Evolutionary conservation across 1,140 invertebrate species (phyloP), one percentile per base, ranked within the genome.

Genomic region (Cydia amplana): DNA sequence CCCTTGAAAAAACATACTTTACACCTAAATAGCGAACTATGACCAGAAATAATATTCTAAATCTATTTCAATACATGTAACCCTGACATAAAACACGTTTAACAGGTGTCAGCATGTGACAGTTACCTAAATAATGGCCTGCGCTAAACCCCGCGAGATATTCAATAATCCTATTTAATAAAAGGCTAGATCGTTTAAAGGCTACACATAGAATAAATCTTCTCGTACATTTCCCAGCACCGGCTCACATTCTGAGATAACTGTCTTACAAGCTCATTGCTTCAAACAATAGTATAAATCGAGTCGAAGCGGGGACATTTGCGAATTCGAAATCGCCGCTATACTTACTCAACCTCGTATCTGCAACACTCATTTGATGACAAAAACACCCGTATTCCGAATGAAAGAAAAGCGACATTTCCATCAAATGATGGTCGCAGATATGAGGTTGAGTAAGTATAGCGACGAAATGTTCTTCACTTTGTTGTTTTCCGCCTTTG

Each of bases 231-330:
- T 70, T 40, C 36, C 32, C 65, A 20, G 32, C 28, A 32, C 65
- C 32, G n/a, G 4, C 65, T 70, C 65, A 70, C 65, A 70, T 70
- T 70, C 65, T 70, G 9, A 23, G 72, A 73, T 73, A 73, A 43
- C 72, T 73, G 72, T 73, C 72, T 12, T 51, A 73, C 72, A 73
- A 73, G 72, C 72, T 73, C 70, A 72, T 72, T 49, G 72, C 43
- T 43, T 73, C 14, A 43, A 51, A 73, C 72, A 49, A 51, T 73
- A 51, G 43, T 23, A 73, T 73, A 73, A 73, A 73, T 73, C 40
- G 32, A 51, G 43, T 73, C 46, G 20, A 16, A 51, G 51, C 51
- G 64, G 49, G 46, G 72, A 73, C 72, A 73, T 73, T 73, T 73
- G 43, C 72, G 72, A 73, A 25, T 60, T 70, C 65, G 36, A 49